Evolutionary conservation across 2,888 invertebrate genomes (phyloP).

Genomic region (Eupithecia subfuscata): DNA sequence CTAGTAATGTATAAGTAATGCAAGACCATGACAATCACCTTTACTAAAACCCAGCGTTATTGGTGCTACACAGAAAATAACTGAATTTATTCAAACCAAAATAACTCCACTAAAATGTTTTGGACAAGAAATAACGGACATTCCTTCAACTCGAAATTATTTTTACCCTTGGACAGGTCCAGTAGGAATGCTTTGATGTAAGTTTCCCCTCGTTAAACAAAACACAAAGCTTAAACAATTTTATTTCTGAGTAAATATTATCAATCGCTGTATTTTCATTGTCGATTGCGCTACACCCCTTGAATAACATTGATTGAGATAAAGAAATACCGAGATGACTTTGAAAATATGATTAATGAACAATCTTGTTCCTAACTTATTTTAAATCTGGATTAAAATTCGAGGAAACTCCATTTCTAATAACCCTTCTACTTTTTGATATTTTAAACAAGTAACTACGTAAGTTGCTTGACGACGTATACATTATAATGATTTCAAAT

Average conservation of each 20-base stretch:
- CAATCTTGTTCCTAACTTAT: not conserved
- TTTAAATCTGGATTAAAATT: not conserved
- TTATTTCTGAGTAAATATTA: slow-evolving; percentile 9
- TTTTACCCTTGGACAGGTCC: slow-evolving; percentile 25
- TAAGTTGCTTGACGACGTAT: not conserved
- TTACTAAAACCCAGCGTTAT: not conserved
- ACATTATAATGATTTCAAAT: not conserved
- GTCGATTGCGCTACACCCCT: not conserved
- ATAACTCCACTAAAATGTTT: not conserved
- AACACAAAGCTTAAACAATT: slow-evolving; percentile 19
- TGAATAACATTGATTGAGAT: not conserved
- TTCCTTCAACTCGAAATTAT: slow-evolving; percentile 21
- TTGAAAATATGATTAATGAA: not conserved
- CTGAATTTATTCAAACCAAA: not conserved
- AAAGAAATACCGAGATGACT: not conserved
- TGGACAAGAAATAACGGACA: slow-evolving; percentile 16
- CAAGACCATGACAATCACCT: not conserved
- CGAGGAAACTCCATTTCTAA: not conserved
- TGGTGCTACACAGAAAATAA: not conserved
- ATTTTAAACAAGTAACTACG: not conserved
- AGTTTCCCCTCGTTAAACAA: slow-evolving; percentile 20
- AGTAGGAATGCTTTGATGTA: slow-evolving; percentile 30
- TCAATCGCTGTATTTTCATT: slow-evolving; percentile 3
- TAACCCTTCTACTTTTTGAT: not conserved
- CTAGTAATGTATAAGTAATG: not conserved